A percentile compares a stretch with the other conserved stretches of the same genome.
These are phyloP conservation scores for Axea sp. DNA, from an alignment of 2,888 invertebrate species.

Conservation along the genomic window DNA sequence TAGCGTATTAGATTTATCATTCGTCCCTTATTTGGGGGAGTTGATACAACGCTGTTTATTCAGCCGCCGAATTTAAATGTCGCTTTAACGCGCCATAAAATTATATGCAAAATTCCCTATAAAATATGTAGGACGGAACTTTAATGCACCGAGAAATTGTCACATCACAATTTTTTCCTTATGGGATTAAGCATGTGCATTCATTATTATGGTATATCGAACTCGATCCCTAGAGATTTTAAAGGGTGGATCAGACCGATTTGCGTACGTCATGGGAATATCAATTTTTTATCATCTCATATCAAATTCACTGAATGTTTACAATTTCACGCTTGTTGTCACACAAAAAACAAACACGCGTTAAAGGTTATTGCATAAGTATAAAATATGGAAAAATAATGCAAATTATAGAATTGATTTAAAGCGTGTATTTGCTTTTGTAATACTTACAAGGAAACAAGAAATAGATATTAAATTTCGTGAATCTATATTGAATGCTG, in stretches of 20 bases:
- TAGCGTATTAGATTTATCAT: constrained; percentile 64
- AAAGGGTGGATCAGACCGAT: constrained; percentile 45
- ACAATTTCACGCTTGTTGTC: background rate
- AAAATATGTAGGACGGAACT: constrained; percentile 76
- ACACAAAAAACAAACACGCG: too few relatives aligned
- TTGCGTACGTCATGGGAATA: constrained; percentile 48
- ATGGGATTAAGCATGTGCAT: constrained; percentile 66
- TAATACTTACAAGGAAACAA: too few relatives aligned
- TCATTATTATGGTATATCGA: constrained; percentile 67
- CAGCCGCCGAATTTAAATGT: constrained; percentile 79
- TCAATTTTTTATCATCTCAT: constrained; percentile 37
- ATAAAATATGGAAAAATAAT: too few relatives aligned
- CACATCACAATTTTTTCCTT: constrained; percentile 68
- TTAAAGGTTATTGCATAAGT: too few relatives aligned
- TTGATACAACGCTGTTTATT: constrained; percentile 73
- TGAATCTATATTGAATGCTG: too few relatives aligned
- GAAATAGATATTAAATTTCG: too few relatives aligned
- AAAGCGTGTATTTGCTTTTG: too few relatives aligned
- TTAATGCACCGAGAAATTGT: constrained; percentile 79
- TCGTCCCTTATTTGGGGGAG: constrained; percentile 57
- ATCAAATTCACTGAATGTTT: constrained; percentile 18
- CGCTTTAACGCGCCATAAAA: constrained; percentile 78
- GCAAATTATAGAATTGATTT: too few relatives aligned
- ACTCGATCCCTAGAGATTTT: constrained; percentile 26
- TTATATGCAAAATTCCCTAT: constrained; percentile 79